Conservation (phyloP, 2,113 vertebrate species). For the Tinamus guttatus region DNA sequence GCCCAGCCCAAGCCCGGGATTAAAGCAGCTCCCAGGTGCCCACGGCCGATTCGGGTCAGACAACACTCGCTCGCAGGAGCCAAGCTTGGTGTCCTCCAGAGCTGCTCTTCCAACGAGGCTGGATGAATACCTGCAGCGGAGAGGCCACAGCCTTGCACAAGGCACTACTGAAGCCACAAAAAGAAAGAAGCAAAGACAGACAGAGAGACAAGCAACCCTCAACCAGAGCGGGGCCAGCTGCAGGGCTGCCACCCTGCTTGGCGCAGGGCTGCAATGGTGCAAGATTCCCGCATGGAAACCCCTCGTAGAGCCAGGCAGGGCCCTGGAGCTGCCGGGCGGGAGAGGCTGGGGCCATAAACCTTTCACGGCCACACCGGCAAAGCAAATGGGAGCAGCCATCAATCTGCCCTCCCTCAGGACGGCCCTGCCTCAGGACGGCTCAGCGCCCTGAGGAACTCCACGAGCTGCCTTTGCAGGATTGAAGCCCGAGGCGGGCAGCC, state of each 20-base stretch:
- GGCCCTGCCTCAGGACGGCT: too few species aligned
- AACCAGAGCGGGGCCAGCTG: accelerated
- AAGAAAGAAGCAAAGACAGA: too few species aligned
- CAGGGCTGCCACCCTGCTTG: background rate
- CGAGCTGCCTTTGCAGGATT: accelerated
- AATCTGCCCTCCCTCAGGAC: too few species aligned
- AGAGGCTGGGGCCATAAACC: background rate
- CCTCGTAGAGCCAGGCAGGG: background rate
- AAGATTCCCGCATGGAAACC: too few species aligned
- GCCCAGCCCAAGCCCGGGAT: background rate
- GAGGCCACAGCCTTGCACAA: accelerated
- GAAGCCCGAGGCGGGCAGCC: background rate
- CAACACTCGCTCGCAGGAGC: accelerated
- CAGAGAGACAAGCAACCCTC: background rate
- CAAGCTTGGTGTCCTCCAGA: background rate
- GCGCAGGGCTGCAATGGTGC: accelerated
- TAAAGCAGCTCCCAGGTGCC: background rate
- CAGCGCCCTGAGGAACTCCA: accelerated
- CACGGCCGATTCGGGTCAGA: accelerated
- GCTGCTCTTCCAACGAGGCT: accelerated
- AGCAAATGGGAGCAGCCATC: conserved; percentile 9
- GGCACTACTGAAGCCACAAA: background rate
- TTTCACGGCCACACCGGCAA: background rate
- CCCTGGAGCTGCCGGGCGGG: accelerated
- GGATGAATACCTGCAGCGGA: background rate